phyloP scores from a whole-genome alignment of 64 coral and sea anemone genomes.

The Montipora foliosa region DNA sequence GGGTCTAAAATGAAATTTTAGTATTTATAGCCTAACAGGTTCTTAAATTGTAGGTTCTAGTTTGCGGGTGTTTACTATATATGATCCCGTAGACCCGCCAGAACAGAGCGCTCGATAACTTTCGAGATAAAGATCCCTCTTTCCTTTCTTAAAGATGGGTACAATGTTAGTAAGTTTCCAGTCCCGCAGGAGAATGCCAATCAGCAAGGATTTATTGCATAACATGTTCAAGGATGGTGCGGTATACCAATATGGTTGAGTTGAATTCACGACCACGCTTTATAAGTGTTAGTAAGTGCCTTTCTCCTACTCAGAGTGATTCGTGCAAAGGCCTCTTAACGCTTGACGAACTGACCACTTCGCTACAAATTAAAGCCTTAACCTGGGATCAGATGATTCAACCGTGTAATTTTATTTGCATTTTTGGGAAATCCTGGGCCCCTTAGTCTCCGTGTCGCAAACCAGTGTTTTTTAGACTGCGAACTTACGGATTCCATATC shows the following conservation, averaged over 20 bases:
- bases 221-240: background rate
- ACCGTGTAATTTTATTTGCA: conserved; percentile 33
- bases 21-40: no score
- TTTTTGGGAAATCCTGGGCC: background rate
- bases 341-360: background rate
- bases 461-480: no score
- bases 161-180: no score
- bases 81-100: no score
- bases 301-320: background rate
- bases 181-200: background rate
- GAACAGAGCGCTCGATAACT: no score
- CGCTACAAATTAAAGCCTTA: background rate
- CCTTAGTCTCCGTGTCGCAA: background rate
- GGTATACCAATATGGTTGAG: background rate
- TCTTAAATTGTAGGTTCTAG: no score
- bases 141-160: no score
- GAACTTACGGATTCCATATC: no score
- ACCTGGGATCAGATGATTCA: background rate
- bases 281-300: background rate
- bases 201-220: background rate
- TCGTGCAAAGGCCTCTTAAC: background rate
- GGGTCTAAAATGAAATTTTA: no score
- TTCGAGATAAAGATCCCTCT: no score
- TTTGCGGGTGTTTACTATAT: no score
- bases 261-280: background rate